These are phyloP conservation scores for Amblyjoppa fuscipennis DNA, from an alignment of 2,888 invertebrate species.

Conservation along the genomic window DNA sequence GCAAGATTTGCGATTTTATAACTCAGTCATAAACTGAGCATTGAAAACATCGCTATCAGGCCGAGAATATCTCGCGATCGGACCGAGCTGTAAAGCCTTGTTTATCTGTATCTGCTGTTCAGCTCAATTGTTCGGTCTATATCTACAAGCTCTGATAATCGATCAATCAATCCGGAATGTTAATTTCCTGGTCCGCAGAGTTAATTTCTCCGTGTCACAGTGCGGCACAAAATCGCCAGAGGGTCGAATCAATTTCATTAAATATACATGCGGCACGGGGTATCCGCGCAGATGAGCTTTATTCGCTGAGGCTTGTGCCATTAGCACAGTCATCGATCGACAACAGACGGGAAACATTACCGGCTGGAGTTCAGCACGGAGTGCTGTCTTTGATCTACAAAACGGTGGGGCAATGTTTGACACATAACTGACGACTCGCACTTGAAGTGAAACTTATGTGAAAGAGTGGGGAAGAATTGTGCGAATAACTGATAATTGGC, in stretches of 20 bases:
- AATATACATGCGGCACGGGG: constrained; percentile 14
- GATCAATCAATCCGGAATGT: constrained; percentile 5
- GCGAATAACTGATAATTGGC: neutral
- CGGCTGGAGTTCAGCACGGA: neutral
- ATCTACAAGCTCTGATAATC: constrained; percentile 6
- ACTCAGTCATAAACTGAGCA: neutral
- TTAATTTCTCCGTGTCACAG: constrained; percentile 5
- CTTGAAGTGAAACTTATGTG: neutral
- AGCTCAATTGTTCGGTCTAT: constrained; percentile 6
- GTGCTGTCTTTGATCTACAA: neutral
- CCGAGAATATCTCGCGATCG: neutral
- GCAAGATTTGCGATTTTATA: constrained; percentile 31
- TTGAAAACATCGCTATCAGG: neutral
- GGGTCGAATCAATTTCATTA: constrained; percentile 18
- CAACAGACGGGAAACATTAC: constrained; percentile 2
- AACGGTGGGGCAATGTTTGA: neutral
- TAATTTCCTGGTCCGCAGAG: neutral
- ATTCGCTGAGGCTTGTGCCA: neutral
- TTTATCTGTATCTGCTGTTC: neutral
- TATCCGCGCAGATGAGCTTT: neutral
- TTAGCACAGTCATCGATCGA: constrained; percentile 17
- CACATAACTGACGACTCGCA: neutral
- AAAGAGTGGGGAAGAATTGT: neutral
- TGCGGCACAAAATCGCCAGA: constrained; percentile 9
- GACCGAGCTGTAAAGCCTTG: neutral